Evolutionary conservation across 2,113 vertebrate genomes (phyloP), one percentile per base, ranked within the genome.

Genomic region (Synodontis membranacea): DNA sequence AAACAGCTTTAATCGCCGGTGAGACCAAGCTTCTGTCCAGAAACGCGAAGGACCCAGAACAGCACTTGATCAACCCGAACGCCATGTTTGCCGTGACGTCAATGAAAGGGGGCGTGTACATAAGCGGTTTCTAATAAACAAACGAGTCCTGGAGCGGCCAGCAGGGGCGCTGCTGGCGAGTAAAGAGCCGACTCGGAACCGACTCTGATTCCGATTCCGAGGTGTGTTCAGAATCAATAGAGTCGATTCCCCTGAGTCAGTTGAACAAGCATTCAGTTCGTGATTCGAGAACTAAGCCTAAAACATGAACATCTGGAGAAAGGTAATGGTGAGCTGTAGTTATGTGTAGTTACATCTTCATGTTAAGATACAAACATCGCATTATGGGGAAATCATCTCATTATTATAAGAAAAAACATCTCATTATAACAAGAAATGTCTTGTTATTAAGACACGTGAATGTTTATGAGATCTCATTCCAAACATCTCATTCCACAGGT

Each of bases 71-170:
- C 4, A 52, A 85, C 6, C 37, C 52, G 0, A 52, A 68, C 91
- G 94, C 94, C 94, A 95, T 94, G 86, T 93, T 90, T n/a, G 31
- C 54, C 0, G 15, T 50, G 58, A 64, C 37, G 15, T 28, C 42
- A 80, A 12, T 28, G 2, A 0, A 0, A 11, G 48, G 70, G 11
- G n/a, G 31, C 15, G 21, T 4, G 83, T 31, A 52, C 1, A 10
- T 21, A 42, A 5, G 3, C 5, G 8, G 17, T 37, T 17, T 37
- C 37, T 19, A 48, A 17, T 42, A 80, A 68, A 82, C 66, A 37
- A 52, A 25, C 37, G 50, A 46, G 58, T 17, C 50, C 21, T 9
- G 14, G 5, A 4, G 11, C 44, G 3, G n/a, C 3, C 86, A 52
- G 39, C 86, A 83, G 86, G 15, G 86, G 56, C 52, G 80, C 80